Evolutionary conservation across 2,113 vertebrate genomes (phyloP).

Genomic region (Campylomormyrus numenius): DNA sequence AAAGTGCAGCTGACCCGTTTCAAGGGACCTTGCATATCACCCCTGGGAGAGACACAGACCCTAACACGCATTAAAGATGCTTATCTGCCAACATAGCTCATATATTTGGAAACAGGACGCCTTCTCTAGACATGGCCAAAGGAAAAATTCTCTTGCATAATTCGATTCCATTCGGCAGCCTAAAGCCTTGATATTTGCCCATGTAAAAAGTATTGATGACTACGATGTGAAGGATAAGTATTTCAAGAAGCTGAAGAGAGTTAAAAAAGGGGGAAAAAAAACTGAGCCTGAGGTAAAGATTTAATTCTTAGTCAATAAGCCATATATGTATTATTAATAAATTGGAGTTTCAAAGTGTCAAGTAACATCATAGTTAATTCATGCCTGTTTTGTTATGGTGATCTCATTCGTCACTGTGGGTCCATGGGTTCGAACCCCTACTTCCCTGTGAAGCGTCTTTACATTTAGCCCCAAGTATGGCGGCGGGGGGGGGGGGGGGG

Average conservation of each 20-base stretch:
- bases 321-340: background rate
- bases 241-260: background rate
- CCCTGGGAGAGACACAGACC: background rate
- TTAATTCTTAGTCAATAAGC: background rate
- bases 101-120: background rate
- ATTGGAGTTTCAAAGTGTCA: background rate
- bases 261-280: background rate
- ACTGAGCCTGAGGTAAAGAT: background rate
- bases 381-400: background rate
- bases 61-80: background rate
- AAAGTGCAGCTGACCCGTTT: background rate
- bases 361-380: background rate
- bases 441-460: background rate
- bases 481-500: too few species aligned
- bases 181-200: conserved; percentile 4
- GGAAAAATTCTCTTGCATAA: background rate
- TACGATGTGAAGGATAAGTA: background rate
- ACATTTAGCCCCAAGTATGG: background rate
- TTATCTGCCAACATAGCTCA: background rate
- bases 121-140: background rate
- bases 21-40: background rate
- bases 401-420: background rate
- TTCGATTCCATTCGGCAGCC: background rate
- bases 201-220: conserved; percentile 1
- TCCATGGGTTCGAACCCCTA: background rate